Conservation (phyloP, 2,888 invertebrate species). For the Dryobotodes eremita region DNA sequence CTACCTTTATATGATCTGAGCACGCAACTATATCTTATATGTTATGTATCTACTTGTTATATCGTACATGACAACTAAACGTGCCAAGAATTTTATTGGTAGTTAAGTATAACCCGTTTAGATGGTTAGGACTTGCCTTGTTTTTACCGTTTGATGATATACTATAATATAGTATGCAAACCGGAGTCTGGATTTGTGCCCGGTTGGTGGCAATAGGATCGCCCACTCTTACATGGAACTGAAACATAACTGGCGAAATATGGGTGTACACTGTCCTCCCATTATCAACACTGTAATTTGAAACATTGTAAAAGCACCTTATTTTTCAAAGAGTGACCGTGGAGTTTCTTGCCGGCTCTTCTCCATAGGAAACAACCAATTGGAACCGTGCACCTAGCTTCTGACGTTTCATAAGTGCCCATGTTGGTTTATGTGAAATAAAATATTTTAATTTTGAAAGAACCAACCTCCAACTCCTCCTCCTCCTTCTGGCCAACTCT, state of each 20-base stretch:
- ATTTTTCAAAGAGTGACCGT: no score
- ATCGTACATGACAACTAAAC: conserved; percentile 25
- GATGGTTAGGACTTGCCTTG: conserved; percentile 1
- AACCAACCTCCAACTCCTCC: no score
- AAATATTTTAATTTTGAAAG: no score
- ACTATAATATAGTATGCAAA: not conserved
- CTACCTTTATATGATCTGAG: conserved; percentile 37
- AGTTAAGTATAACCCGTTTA: not conserved
- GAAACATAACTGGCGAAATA: not conserved
- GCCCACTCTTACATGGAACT: not conserved
- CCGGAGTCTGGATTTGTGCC: not conserved
- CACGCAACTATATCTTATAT: conserved; percentile 40
- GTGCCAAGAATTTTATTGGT: conserved; percentile 38
- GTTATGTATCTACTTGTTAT: conserved; percentile 8
- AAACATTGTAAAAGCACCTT: no score
- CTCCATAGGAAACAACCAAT: no score
- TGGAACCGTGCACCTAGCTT: no score
- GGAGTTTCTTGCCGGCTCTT: no score
- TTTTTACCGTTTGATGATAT: not conserved
- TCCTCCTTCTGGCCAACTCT: not conserved
- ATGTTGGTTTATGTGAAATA: no score
- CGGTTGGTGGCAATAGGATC: not conserved
- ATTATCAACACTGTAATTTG: no score
- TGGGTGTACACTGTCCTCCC: not conserved
- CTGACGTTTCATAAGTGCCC: no score